These are phyloP conservation scores for Loxodonta africana DNA, from an alignment of 2,113 vertebrate species.

Conservation along the genomic window DNA sequence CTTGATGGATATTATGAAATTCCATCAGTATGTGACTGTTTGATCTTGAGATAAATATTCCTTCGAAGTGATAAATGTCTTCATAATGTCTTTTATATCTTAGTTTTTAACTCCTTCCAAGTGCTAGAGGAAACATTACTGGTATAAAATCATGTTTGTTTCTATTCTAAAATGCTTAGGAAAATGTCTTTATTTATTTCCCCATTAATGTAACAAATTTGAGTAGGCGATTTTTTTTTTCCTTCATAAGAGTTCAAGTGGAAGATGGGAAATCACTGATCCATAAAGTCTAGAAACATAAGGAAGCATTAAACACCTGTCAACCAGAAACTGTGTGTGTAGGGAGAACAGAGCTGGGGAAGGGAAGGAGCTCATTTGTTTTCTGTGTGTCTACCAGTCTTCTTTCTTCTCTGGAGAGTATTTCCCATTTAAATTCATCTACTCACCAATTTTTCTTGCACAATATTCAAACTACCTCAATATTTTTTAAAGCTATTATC, in stretches of 20 bases:
- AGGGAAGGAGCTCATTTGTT: background rate
- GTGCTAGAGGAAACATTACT: background rate
- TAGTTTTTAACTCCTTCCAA: background rate
- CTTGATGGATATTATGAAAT: background rate
- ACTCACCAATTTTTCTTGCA: background rate
- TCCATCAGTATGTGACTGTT: background rate
- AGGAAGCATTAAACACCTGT: conserved; percentile 37
- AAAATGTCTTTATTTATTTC: conserved; percentile 16
- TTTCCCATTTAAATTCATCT: background rate
- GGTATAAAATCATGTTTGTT: background rate
- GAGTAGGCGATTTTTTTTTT: conserved; percentile 52
- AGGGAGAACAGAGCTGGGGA: background rate
- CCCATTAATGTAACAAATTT: background rate
- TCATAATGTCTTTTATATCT: background rate
- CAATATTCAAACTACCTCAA: background rate
- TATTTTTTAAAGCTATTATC: background rate
- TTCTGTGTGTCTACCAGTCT: background rate
- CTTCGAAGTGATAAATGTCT: background rate
- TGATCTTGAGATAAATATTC: background rate
- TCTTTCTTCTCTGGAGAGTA: background rate
- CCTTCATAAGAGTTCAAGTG: conserved; percentile 20
- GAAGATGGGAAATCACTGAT: conserved; percentile 20
- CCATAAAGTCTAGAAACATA: conserved; percentile 1
- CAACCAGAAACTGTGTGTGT: background rate
- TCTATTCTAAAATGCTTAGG: background rate